Conservation (phyloP, 2,113 vertebrate genomes). For the Oryzias celebensis region DNA sequence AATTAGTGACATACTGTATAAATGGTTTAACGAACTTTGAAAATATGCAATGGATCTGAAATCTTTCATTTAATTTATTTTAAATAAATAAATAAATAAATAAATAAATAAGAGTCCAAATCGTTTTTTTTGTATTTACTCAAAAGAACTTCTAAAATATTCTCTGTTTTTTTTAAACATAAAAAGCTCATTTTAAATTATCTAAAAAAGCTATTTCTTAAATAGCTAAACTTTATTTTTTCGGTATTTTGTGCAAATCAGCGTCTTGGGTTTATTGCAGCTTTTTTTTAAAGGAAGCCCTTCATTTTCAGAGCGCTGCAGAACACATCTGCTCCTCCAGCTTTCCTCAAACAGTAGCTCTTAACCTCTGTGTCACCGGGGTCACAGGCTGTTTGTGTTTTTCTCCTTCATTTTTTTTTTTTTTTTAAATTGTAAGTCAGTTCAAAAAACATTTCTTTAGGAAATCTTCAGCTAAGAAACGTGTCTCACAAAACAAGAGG, state of each 20-base stretch:
- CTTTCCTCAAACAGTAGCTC: slow-evolving; percentile 59
- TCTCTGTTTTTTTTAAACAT: no score
- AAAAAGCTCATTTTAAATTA: no score
- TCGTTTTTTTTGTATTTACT: no score
- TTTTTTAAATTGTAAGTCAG: slow-evolving; percentile 60
- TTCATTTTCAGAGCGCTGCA: slow-evolving; percentile 25
- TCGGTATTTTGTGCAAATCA: background rate
- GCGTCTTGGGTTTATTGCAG: background rate
- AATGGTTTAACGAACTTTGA: no score
- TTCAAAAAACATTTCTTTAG: slow-evolving; percentile 20
- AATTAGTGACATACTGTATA: no score
- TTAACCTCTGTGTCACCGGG: slow-evolving; percentile 57
- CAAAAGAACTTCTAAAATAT: no score
- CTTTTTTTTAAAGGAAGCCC: slow-evolving; percentile 47
- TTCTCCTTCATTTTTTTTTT: slow-evolving; percentile 33
- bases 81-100: no score
- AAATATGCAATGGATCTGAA: no score
- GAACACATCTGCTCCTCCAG: slow-evolving; percentile 36
- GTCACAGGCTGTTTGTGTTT: slow-evolving; percentile 43
- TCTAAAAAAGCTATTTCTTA: no score
- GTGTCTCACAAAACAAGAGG: background rate
- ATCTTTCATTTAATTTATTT: no score
- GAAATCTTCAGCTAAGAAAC: slow-evolving; percentile 1
- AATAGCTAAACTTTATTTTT: no score
- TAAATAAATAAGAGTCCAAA: no score